Evolutionary conservation across 2,797 vertebrate genomes (phyloP).

Genomic region (Poeciliopsis turneri): DNA sequence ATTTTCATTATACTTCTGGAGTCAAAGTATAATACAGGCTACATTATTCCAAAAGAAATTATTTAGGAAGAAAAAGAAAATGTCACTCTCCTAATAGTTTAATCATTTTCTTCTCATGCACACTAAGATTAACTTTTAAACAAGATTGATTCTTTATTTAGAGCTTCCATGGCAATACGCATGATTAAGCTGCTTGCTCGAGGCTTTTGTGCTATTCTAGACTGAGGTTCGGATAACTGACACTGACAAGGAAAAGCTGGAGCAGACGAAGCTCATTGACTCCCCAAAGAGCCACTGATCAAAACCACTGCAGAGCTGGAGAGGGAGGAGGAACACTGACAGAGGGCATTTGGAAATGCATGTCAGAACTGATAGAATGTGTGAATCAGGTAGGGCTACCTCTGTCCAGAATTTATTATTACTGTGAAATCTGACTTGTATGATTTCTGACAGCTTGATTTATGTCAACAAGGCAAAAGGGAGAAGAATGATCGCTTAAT

Average conservation of each 20-base stretch:
- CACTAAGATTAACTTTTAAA: conserved; percentile 5
- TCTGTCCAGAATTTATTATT: conserved; percentile 18
- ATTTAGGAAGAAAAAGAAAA: conserved; percentile 31
- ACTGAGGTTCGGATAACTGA: conserved; percentile 53
- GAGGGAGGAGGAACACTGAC: conserved; percentile 18
- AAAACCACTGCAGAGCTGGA: conserved; percentile 29
- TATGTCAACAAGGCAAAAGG: conserved; percentile 1
- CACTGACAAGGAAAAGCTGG: conserved; percentile 52
- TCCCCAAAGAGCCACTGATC: conserved; percentile 54
- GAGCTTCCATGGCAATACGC: background rate
- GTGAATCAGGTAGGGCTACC: conserved; percentile 14
- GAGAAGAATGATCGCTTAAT: background rate
- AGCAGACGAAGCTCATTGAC: conserved; percentile 62
- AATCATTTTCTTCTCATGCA: conserved; percentile 37
- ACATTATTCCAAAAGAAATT: conserved; percentile 19
- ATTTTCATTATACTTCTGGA: conserved; percentile 23
- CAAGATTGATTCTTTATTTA: conserved; percentile 37
- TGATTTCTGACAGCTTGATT: conserved; percentile 13
- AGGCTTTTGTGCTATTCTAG: conserved; percentile 39
- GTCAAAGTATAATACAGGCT: conserved; percentile 32
- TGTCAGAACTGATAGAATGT: conserved; percentile 25
- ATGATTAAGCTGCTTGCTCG: conserved; percentile 30
- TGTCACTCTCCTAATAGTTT: conserved; percentile 26
- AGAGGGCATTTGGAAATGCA: conserved; percentile 12
- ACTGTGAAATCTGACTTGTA: background rate